Evolutionary conservation across 2,113 vertebrate species (phyloP).

Genomic region (Pan paniscus): DNA sequence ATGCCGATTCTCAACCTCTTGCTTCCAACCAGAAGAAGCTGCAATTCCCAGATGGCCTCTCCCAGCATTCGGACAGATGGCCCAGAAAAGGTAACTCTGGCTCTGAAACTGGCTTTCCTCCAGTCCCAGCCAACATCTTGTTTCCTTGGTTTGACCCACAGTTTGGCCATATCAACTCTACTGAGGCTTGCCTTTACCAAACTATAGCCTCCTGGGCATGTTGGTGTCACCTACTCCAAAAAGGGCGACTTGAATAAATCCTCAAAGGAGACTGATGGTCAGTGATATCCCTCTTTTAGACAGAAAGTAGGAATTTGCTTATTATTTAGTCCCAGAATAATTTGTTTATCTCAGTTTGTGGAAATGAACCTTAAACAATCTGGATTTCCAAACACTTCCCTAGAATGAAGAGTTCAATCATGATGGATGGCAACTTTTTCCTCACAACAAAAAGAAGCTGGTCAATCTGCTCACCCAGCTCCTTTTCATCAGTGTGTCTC

Average conservation of each 20-base stretch:
- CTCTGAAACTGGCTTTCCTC: neutral
- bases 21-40: neutral
- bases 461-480: neutral
- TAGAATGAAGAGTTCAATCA: neutral
- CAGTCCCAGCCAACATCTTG: neutral
- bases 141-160: neutral
- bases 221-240: neutral
- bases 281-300: neutral
- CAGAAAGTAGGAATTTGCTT: neutral
- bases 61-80: neutral
- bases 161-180: neutral
- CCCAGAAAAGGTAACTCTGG: neutral
- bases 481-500: conserved; percentile 48
- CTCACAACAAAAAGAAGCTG: neutral
- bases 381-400: neutral
- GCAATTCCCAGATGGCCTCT: neutral
- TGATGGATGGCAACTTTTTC: neutral
- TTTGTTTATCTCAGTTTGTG: conserved; percentile 5
- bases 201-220: neutral
- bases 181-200: neutral
- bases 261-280: neutral
- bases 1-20: neutral
- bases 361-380: neutral
- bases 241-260: neutral
- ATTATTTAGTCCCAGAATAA: conserved; percentile 11